Evolutionary conservation across 2,888 invertebrate genomes (phyloP), one percentile per base, ranked within the genome.

Genomic region (Meandrusa payeni): DNA sequence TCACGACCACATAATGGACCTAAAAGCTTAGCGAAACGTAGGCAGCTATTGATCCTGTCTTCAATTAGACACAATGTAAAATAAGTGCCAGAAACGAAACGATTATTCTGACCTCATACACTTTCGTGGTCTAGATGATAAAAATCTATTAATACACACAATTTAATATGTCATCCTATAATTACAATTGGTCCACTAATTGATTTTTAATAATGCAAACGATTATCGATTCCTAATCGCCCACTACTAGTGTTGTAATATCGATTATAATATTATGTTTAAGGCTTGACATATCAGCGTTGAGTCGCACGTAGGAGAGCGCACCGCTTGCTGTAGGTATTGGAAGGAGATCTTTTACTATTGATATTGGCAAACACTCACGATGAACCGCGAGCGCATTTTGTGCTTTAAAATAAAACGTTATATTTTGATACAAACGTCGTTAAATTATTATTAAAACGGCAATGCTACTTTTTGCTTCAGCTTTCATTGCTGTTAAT

Each of bases 351-450:
- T 64, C 72, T 64, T 72, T n/a, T 64, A 72, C 67, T 63, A 71
- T 75, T 67, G 81, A 77, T 82, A 83, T 83, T 88, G 86, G 85
- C 86, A 88, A 87, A 86, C 88, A 85, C 59, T 70, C 86, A 85
- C 87, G 81, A 82, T 80, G 55, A 71, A 75, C 66, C 48, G 63
- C 39, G 32, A 20, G 48, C 51, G 46, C 57, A 56, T 58, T 59
- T 60, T 63, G 51, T 63, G 61, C 19, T 36, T 31, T 11, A 23
- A 6, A 11, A 39, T 3, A 41, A 49, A 51, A 67, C 60, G 47
- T 50, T 57, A 69, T 72, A 70, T 71, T 72, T 70, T 71, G 55
- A 68, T 73, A 54, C 47, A 51, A 27, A 36, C 39, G 17, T 26
- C 36, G 13, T 36, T 26, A 41, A 41, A 33, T 34, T 34, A 47